Base-by-base conservation (phyloP, 2,888 invertebrate species). In the Brenthis ino region DNA sequence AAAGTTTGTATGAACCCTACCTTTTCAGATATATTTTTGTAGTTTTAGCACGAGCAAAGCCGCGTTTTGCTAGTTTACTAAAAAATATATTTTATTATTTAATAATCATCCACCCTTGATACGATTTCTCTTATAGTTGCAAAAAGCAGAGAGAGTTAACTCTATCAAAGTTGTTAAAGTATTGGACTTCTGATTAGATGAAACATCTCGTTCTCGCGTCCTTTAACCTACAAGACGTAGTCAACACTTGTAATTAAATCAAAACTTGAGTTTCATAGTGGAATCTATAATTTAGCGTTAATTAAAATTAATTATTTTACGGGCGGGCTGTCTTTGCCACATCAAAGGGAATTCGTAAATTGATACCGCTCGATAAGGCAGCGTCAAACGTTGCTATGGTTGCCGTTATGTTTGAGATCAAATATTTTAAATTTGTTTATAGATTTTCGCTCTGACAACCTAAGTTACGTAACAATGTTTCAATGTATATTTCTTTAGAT, bases 261-360 rank as follows among this genome's bases (percentile, higher is more conserved):
- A 64, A 64, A 71, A 64, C 71, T 69, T 47, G 66, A 66, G 55
- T 67, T 64, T 57, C 58, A 71, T 69, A 53, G 71, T 61, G 48
- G 57, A 61, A 72, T 67, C 63, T 70, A 65, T 68, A 72, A 72
- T 74, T 70, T 73, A 61, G 55, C 69, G 67, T 74, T 76, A 74
- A 76, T 77, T 75, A 77, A 76, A 77, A 74, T 75, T 75, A 74
- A 76, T 77, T 74, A 74, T 74, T 71, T 72, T 74, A 71, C 60
- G 33, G 63, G 48, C 58, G 68, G 67, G 71, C 69, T 71, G 72
- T 74, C 74, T 74, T 74, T 63, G 66, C 72, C 72, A 67, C 73
- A 77, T 77, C 77, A 77, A 77, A 76, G 77, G 68, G 72, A 55
- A 63, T 67, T 68, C 47, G 72, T 73, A 72, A 75, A 75, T 76